phyloP scores from a whole-genome alignment of 2,797 vertebrate species.

The Poecilia picta region DNA sequence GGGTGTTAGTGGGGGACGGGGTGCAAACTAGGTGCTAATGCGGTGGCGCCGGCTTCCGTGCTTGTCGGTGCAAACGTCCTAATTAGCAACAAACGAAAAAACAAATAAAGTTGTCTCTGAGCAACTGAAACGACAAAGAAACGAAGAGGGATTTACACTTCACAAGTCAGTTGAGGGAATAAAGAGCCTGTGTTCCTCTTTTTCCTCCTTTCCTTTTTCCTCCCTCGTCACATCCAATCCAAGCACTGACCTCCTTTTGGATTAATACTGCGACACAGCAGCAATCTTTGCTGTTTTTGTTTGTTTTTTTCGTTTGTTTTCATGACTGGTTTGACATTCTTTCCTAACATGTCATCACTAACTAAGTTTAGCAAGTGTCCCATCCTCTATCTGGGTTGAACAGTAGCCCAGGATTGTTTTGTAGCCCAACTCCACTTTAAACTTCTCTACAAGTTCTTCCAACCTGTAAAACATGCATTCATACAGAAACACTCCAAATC shows the following conservation, averaged over 20 bases:
- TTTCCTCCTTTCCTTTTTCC: background rate
- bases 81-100: slow-evolving; percentile 77
- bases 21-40: slow-evolving; percentile 79
- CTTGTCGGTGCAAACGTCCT: slow-evolving; percentile 73
- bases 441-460: background rate
- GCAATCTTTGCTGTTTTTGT: slow-evolving; percentile 14
- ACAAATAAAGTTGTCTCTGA: slow-evolving; percentile 76
- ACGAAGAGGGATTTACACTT: slow-evolving; percentile 56
- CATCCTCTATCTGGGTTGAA: background rate
- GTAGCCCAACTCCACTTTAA: background rate
- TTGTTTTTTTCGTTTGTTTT: slow-evolving; percentile 12
- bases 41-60: slow-evolving; percentile 59
- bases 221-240: slow-evolving; percentile 3
- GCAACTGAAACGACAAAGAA: slow-evolving; percentile 65
- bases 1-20: slow-evolving; percentile 67
- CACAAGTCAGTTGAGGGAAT: slow-evolving; percentile 40
- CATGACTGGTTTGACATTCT: background rate
- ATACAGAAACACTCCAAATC: too few species aligned
- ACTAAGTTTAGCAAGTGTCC: background rate
- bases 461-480: too few species aligned
- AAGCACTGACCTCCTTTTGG: slow-evolving; percentile 13
- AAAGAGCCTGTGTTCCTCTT: slow-evolving; percentile 41
- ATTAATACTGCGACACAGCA: slow-evolving; percentile 19
- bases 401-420: background rate
- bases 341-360: background rate